Evolutionary conservation across 2,888 invertebrate genomes (phyloP).

Genomic region (Macroteleia sp.): DNA sequence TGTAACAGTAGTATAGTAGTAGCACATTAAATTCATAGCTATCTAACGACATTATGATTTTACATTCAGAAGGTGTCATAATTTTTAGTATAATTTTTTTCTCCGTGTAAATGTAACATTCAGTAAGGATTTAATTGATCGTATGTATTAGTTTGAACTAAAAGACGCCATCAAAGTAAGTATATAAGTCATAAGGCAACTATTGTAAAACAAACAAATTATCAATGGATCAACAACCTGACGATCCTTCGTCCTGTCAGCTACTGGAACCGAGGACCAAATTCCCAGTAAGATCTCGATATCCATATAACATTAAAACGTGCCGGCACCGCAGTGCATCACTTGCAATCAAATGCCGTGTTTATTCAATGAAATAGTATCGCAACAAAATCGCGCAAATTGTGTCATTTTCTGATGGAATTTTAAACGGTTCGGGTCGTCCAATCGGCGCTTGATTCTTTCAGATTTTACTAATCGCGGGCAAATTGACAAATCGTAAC

Average conservation of each 20-base stretch:
- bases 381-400: not conserved
- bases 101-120: too few relatives aligned
- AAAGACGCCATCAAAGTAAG: too few relatives aligned
- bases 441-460: not conserved
- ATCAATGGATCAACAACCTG: slow-evolving; percentile 22
- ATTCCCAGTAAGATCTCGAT: slow-evolving; percentile 9
- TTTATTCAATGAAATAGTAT: slow-evolving; percentile 2
- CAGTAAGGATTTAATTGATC: too few relatives aligned
- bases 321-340: slow-evolving; percentile 52
- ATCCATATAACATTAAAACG: slow-evolving; percentile 33
- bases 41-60: too few relatives aligned
- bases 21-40: too few relatives aligned
- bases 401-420: slow-evolving; percentile 16
- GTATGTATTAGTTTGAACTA: too few relatives aligned
- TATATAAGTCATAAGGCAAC: too few relatives aligned
- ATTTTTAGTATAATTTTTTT: too few relatives aligned
- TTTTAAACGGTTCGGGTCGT: not conserved
- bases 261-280: slow-evolving; percentile 3
- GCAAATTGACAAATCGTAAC: not conserved
- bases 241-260: slow-evolving; percentile 24
- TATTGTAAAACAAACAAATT: too few relatives aligned
- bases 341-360: slow-evolving; percentile 34
- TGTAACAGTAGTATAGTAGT: too few relatives aligned
- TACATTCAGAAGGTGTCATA: too few relatives aligned
- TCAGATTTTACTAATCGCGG: not conserved